phyloP scores from a whole-genome alignment of 2,888 invertebrate genomes.

The Aricia artaxerxes region DNA sequence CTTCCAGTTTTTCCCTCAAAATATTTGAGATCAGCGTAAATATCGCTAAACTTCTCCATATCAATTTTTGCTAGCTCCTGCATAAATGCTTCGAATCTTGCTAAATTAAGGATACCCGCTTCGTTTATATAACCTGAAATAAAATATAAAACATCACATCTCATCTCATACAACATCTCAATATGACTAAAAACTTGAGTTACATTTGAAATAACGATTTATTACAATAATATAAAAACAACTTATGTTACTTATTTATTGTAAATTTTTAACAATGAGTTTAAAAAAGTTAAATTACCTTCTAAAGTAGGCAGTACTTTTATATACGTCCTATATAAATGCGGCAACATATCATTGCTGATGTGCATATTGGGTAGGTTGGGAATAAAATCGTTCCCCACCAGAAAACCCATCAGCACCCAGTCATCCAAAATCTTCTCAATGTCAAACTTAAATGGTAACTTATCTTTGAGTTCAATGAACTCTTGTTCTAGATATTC shows the following conservation, averaged over 20 bases:
- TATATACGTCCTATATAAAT: slow-evolving; percentile 93
- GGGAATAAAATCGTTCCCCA: slow-evolving; percentile 99
- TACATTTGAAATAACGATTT: too few species aligned
- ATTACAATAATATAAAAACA: neutral
- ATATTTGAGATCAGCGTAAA: slow-evolving; percentile 90
- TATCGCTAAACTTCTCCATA: slow-evolving; percentile 86
- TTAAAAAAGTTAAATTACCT: slow-evolving; percentile 77
- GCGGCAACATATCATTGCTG: slow-evolving; percentile 91
- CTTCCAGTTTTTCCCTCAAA: slow-evolving; percentile 89
- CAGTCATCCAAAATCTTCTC: slow-evolving; percentile 98
- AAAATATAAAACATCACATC: neutral
- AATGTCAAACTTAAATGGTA: slow-evolving; percentile 89
- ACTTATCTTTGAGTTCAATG: slow-evolving; percentile 81
- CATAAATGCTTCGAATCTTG: slow-evolving; percentile 92
- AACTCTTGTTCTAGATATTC: slow-evolving; percentile 97
- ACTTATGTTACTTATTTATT: neutral
- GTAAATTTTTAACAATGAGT: neutral
- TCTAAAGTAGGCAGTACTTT: slow-evolving; percentile 90
- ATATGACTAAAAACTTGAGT: too few species aligned
- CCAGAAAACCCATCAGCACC: slow-evolving; percentile 97
- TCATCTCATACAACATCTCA: too few species aligned
- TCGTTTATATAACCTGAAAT: slow-evolving; percentile 94
- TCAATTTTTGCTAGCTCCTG: slow-evolving; percentile 87
- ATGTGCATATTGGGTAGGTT: slow-evolving; percentile 97
- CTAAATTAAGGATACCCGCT: slow-evolving; percentile 89